Percentiles rank a stretch among this genome's conserved stretches.
Conservation (phyloP, 2,797 vertebrate species). For the Apodemus agrarius region DNA sequence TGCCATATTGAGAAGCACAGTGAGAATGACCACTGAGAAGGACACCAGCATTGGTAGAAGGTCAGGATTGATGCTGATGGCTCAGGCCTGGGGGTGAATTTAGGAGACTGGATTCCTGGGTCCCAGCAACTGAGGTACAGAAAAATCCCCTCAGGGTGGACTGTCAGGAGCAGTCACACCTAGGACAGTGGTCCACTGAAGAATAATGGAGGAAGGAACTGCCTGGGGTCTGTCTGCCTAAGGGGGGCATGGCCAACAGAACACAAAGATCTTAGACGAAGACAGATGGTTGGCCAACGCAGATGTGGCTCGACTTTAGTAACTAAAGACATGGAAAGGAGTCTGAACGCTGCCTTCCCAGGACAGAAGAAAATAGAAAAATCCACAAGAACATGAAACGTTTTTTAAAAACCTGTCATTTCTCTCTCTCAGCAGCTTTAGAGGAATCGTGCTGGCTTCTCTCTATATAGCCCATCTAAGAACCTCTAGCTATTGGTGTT, state of each 20-base stretch:
- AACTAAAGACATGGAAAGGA: neutral
- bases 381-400: too few relatives aligned
- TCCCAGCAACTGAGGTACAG: neutral
- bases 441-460: too few relatives aligned
- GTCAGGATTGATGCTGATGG: neutral
- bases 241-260: neutral
- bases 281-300: neutral
- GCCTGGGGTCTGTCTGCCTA: neutral
- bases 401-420: too few relatives aligned
- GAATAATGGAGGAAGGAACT: neutral
- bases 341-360: too few relatives aligned
- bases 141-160: neutral
- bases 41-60: neutral
- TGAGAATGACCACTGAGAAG: too few relatives aligned
- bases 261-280: neutral
- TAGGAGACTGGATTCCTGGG: neutral
- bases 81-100: neutral
- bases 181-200: neutral
- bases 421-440: too few relatives aligned
- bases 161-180: neutral
- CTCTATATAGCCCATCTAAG: too few relatives aligned
- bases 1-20: neutral
- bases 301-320: neutral
- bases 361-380: neutral
- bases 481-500: too few relatives aligned